These are phyloP conservation scores for Oreonectes daqikongensis DNA, from an alignment of 2,797 vertebrate species.

Conservation along the genomic window DNA sequence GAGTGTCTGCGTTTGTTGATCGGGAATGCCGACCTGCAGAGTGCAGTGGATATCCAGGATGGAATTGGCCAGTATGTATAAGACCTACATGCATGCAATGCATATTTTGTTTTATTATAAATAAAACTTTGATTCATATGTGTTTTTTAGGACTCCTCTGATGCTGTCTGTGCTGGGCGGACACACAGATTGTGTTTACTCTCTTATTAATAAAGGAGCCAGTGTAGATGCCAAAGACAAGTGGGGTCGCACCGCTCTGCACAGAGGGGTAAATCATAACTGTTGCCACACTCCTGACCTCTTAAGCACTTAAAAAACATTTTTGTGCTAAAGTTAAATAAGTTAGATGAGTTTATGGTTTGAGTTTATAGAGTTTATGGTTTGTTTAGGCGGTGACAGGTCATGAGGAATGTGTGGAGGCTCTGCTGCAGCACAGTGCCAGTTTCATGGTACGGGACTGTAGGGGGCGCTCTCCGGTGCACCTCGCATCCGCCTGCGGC, in stretches of 20 bases:
- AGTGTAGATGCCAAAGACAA: constrained; percentile 98
- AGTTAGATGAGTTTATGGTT: too few relatives aligned
- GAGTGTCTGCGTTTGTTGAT: constrained; percentile 96
- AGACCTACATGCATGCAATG: neutral
- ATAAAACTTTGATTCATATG: neutral
- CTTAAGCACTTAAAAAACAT: too few relatives aligned
- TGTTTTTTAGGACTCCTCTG: constrained; percentile 86
- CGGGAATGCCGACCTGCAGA: constrained; percentile 94
- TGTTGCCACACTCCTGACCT: too few relatives aligned
- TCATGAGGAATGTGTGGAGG: constrained; percentile 96
- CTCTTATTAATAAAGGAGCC: constrained; percentile 94
- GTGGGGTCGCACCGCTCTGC: constrained; percentile 93
- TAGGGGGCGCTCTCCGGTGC: constrained; percentile 90
- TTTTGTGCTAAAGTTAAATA: too few relatives aligned
- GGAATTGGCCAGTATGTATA: constrained; percentile 93
- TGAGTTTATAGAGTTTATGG: too few relatives aligned
- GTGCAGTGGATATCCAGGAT: constrained; percentile 96
- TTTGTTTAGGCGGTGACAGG: constrained; percentile 93
- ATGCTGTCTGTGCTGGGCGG: constrained; percentile 96
- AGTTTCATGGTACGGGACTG: constrained; percentile 89
- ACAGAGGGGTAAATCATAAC: constrained; percentile 87
- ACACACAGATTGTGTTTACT: constrained; percentile 96
- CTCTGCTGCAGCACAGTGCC: constrained; percentile 93
- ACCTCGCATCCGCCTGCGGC: constrained; percentile 93
- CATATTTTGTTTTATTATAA: neutral